Conservation (phyloP, 1,140 invertebrate species). For the Stegodyphus dumicola region DNA sequence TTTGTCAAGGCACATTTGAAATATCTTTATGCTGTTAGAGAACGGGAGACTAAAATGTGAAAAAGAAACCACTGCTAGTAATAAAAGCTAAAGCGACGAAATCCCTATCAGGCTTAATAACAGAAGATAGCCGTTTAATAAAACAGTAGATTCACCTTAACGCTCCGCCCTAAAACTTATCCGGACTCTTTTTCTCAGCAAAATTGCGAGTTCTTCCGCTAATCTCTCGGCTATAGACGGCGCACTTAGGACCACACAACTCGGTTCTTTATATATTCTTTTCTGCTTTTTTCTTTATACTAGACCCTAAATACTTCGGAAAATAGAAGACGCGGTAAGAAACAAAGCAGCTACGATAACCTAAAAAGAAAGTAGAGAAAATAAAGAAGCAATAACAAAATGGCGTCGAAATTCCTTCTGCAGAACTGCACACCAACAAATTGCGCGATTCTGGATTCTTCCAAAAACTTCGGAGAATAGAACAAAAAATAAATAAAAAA, state of each 20-base stretch:
- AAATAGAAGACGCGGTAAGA: not conserved
- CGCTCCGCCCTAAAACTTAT: constrained; percentile 19
- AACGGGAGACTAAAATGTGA: too few species aligned
- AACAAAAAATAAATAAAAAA: constrained; percentile 8
- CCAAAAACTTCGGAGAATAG: constrained; percentile 33
- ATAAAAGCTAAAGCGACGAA: not conserved
- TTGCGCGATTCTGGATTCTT: constrained; percentile 45
- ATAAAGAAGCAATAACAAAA: constrained; percentile 20
- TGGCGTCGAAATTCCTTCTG: constrained; percentile 49
- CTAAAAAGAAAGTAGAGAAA: constrained; percentile 11
- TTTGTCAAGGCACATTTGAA: too few species aligned
- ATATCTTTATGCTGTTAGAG: too few species aligned
- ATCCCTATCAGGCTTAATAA: not conserved
- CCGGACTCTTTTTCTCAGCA: not conserved
- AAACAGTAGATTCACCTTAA: constrained; percentile 35
- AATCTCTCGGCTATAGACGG: constrained; percentile 32
- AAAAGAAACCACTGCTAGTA: too few species aligned
- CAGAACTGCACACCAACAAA: constrained; percentile 45
- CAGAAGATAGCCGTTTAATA: constrained; percentile 32
- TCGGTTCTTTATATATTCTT: not conserved
- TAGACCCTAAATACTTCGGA: constrained; percentile 40
- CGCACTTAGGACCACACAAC: constrained; percentile 11
- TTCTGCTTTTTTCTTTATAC: constrained; percentile 14
- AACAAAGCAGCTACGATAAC: constrained; percentile 24
- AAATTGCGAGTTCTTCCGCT: constrained; percentile 47